Evolutionary conservation across 2,113 vertebrate species (phyloP).

Genomic region (Thamnophis sirtalis): DNA sequence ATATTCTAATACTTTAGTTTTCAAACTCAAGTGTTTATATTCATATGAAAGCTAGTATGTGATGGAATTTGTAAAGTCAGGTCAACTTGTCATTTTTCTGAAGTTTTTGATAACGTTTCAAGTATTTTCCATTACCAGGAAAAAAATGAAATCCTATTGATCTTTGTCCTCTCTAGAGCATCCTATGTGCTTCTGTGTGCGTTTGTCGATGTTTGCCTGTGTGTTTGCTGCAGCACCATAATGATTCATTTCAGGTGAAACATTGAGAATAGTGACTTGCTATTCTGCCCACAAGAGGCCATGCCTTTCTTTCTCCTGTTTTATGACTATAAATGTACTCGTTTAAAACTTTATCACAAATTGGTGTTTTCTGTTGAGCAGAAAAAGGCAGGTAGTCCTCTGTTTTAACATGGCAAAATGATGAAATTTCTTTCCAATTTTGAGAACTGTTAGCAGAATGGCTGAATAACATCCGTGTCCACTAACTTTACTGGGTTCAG

Average conservation of each 20-base stretch:
- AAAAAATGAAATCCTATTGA: constrained; percentile 70
- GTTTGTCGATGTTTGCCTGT: constrained; percentile 59
- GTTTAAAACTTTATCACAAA: constrained; percentile 56
- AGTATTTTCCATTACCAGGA: constrained; percentile 64
- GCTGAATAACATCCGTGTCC: not conserved
- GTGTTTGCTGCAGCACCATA: constrained; percentile 53
- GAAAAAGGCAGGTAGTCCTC: not conserved
- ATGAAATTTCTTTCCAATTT: not conserved
- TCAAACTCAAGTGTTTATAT: constrained; percentile 32
- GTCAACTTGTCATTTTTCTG: constrained; percentile 16
- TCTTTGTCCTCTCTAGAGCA: constrained; percentile 65
- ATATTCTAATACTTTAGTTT: constrained; percentile 37
- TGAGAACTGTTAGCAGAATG: not conserved
- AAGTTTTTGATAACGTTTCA: constrained; percentile 49
- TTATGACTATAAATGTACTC: constrained; percentile 39
- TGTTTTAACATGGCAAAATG: not conserved
- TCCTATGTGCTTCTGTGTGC: constrained; percentile 64
- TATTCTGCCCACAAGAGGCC: constrained; percentile 15
- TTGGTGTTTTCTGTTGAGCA: constrained; percentile 23
- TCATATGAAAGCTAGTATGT: constrained; percentile 20
- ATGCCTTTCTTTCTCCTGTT: constrained; percentile 48
- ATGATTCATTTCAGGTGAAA: constrained; percentile 68
- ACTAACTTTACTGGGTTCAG: not conserved
- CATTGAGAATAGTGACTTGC: constrained; percentile 46
- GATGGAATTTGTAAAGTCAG: constrained; percentile 19